Base-by-base conservation (phyloP, 2,888 invertebrate species). In the Caenorhabditis imperialis region DNA sequence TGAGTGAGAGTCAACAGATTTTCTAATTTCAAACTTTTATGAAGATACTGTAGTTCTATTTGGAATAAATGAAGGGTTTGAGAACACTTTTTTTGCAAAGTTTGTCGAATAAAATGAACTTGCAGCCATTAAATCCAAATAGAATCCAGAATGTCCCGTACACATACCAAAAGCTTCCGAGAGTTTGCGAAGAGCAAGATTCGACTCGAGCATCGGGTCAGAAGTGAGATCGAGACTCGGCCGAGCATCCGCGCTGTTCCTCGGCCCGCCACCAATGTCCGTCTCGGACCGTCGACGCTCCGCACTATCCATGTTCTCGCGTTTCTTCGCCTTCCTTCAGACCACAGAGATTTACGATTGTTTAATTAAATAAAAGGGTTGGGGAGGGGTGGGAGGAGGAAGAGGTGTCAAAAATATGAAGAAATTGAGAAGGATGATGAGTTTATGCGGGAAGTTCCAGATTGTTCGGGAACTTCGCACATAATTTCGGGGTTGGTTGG, bases 151-250 rank as follows among this genome's bases (percentile, higher is more conserved):
- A n/a, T n/a, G n/a, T n/a, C n/a, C n/a, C n/a, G n/a, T n/a, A n/a
- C n/a, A 69, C 80, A 71, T 62, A 85, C 85, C 85, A 55, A 85
- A 84, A 25, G 84, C 85, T 60, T 85, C 83, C 7, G 84, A 84
- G 16, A 85, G 67, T 58, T 85, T 85, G 20, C 85, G 70, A 7
- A 85, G 67, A 12, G 85, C 85, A n/a, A 85, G 47, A 45, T 78
- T 81, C 14, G 84, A 79, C 44, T 85, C 85, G 54, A 84, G 71
- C 54, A 85, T 77, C n/a, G 81, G 79, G 53, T 86, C 84, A 14
- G 72, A 60, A 22, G 55, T 74, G 30, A 78, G 47, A 62, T 81
- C 81, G n/a, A 76, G 67, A 40, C 75, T 75, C 50, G 70, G 71
- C 18, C 78, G 48, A 27, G 70, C 63, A 54, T 76, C 76, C 42